Base-by-base conservation (phyloP, 2,797 vertebrate species). In the Buceros bicornis region DNA sequence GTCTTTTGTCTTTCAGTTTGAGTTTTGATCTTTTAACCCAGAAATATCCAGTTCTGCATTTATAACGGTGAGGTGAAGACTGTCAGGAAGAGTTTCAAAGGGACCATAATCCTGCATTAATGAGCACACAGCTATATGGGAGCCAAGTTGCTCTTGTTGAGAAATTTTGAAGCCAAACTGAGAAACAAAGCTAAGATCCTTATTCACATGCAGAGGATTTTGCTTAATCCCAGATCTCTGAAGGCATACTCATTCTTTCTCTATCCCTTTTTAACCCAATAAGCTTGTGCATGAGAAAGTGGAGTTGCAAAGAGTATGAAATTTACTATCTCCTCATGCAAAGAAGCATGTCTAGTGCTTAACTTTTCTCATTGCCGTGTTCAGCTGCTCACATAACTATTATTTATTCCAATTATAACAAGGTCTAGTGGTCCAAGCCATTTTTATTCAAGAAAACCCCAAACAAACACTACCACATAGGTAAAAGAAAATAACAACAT, bases 41-140 rank as follows among this genome's bases (percentile, higher is more conserved):
- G 79, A 95, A 94, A 82, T 91, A 83, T 62, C 74, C 69, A 86
- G 82, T 92, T 93, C 66, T 43, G 22, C 62, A 42, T 94, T 85
- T 94, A 56, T 92, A 89, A 64, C 61, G 78, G 35, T 69, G 90
- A 95, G 76, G 87, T 94, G 87, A 96, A 95, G 69, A 89, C 78
- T 89, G 57, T 92, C 92, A 93, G 91, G 85, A 93, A 67, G 90
- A 87, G 89, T 95, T 97, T 91, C 95, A 91, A 93, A 94, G 96
- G 95, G 96, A 96, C 89, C 74, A 64, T 96, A 96, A 97, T 96
- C 94, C 95, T 96, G 70, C 94, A 91, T 95, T 96, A 96, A 96
- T 95, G 89, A 97, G 95, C 80, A 82, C 60, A 88, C 42, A 91
- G 82, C 79, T 96, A 90, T 86, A 57, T 31, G 31, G 62, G 42